These are phyloP conservation scores for Spicauda simplicius DNA, from an alignment of 2,888 invertebrate genomes.

Conservation along the genomic window DNA sequence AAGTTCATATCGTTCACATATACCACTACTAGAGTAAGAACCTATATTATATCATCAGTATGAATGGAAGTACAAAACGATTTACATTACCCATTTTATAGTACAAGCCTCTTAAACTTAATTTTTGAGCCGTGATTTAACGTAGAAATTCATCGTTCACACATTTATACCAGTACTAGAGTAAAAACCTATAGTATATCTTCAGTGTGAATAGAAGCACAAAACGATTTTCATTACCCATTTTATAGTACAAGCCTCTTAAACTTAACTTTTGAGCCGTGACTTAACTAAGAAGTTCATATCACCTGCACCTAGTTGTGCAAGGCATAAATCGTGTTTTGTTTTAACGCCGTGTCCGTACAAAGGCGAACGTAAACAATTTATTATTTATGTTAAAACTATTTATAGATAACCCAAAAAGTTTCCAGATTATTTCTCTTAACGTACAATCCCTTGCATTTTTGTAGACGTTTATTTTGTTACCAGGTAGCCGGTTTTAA, in stretches of 20 bases:
- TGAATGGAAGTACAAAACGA: too few relatives aligned
- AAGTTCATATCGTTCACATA: too few relatives aligned
- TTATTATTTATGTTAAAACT: conserved; percentile 51
- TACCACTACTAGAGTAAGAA: too few relatives aligned
- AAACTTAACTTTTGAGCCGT: conserved; percentile 5
- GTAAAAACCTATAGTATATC: too few relatives aligned
- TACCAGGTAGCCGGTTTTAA: conserved; percentile 22
- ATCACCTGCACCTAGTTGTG: conserved; percentile 34
- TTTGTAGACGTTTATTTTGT: conserved; percentile 31
- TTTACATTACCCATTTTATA: too few relatives aligned
- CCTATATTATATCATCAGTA: too few relatives aligned
- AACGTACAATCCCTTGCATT: conserved; percentile 43
- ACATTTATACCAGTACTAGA: too few relatives aligned
- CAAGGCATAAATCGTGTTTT: conserved; percentile 45
- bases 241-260: background rate
- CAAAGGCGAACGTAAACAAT: conserved; percentile 52
- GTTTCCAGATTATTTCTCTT: conserved; percentile 42
- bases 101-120: too few relatives aligned
- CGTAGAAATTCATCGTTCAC: too few relatives aligned
- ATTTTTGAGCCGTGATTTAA: too few relatives aligned
- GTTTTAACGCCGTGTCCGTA: conserved; percentile 49
- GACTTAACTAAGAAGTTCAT: conserved; percentile 18
- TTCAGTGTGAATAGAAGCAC: too few relatives aligned
- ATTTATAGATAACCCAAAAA: conserved; percentile 49
- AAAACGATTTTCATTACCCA: too few relatives aligned